phyloP scores from a whole-genome alignment of 1,140 invertebrate genomes.

The Caenorhabditis brenneri region DNA sequence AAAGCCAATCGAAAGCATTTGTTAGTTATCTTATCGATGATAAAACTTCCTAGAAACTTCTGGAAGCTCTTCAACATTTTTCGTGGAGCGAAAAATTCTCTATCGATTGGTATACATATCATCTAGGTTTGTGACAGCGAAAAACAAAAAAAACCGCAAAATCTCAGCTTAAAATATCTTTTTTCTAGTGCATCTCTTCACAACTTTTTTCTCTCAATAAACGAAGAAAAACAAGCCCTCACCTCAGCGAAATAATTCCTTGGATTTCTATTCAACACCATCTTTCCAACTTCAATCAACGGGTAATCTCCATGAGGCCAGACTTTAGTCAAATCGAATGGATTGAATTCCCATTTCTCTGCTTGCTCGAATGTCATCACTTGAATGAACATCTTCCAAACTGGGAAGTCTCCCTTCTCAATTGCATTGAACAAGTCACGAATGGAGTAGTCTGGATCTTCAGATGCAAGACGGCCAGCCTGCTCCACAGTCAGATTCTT shows the following conservation, averaged over 20 bases:
- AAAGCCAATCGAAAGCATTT: too few relatives aligned
- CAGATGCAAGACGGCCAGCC: constrained; percentile 78
- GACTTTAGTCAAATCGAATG: constrained; percentile 89
- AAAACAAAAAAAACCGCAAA: too few relatives aligned
- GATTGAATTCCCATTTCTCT: constrained; percentile 79
- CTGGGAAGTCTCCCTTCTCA: constrained; percentile 80
- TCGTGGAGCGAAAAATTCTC: too few relatives aligned
- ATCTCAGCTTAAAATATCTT: too few relatives aligned
- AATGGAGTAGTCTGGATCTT: constrained; percentile 84
- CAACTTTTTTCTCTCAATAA: too few relatives aligned
- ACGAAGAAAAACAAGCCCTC: too few relatives aligned
- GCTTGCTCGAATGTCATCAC: constrained; percentile 76
- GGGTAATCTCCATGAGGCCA: constrained; percentile 91
- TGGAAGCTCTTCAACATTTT: too few relatives aligned
- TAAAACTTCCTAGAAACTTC: too few relatives aligned
- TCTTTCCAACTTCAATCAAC: constrained; percentile 86
- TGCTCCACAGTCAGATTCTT: constrained; percentile 81
- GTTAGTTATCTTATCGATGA: too few relatives aligned
- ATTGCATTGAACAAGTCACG: constrained; percentile 88
- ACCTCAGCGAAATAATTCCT: constrained; percentile 76
- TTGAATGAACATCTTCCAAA: constrained; percentile 77
- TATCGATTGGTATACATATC: too few relatives aligned
- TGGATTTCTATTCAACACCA: constrained; percentile 87
- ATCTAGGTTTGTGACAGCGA: too few relatives aligned
- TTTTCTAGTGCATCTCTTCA: too few relatives aligned